Evolutionary conservation across 2,888 invertebrate genomes (phyloP), one percentile per base, ranked within the genome.

Genomic region (Stictocephala bisonia): DNA sequence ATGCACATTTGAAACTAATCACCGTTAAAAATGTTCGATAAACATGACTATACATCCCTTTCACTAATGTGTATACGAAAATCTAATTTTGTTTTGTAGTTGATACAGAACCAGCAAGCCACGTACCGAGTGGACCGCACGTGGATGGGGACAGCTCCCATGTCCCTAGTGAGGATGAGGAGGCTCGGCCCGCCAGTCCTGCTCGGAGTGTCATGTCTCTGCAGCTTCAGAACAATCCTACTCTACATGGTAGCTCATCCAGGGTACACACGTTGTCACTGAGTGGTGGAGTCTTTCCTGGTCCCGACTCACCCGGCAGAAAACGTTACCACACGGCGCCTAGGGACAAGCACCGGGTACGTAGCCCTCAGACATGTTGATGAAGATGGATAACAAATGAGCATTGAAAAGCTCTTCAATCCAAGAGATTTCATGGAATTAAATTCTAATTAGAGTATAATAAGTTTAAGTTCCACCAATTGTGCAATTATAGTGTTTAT

Each of bases 241-340:
- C 11, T 29, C 51, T 18, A 26, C 66, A 24, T 44, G 27, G 20
- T 26, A 27, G 7, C 1, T 40, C 64, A 18, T 44, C 64, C 26
- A 64, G 64, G 64, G 27, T 6, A 4, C 31, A 60, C 60, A 60
- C 60, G 20, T 13, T 60, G 22, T 44, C 44, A 2, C 64, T 64
- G 4, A 26, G 64, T 13, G 18, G 64, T 11, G 64, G 64, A n/a
- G 22, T 22, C 40, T 60, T 60, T 35, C 60, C 60, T 13, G 60
- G 60, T 1, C 44, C 64, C 1, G 64, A 64, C 44, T 64, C 64
- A 9, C 64, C 64, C 44, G 44, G 64, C 76, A 82, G 86, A 79
- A 88, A 88, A 81, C 84, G 87, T 67, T 88, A 87, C 83, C 87
- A 88, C 78, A 88, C 88, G 3, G 86, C 88, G 7, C 87, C 88